phyloP scores from a whole-genome alignment of 2,888 invertebrate genomes.

The Trichopria drosophilae region DNA sequence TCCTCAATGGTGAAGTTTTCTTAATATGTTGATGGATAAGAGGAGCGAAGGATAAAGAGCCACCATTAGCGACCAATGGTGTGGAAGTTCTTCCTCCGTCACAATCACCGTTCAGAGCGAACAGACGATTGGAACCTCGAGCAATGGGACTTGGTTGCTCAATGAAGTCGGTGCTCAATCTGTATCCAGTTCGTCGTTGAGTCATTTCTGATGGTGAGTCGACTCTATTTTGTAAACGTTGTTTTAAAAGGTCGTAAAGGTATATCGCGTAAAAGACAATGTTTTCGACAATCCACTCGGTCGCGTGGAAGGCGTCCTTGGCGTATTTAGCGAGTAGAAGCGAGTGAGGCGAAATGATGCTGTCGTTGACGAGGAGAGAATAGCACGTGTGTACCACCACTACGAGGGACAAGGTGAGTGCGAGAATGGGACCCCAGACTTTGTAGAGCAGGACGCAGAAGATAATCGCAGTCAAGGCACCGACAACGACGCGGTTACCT shows the following conservation, averaged over 20 bases:
- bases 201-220: too few relatives aligned
- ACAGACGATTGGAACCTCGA: slow-evolving; percentile 13
- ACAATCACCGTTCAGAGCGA: slow-evolving; percentile 26
- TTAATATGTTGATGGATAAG: slow-evolving; percentile 19
- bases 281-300: too few relatives aligned
- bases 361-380: slow-evolving; percentile 49
- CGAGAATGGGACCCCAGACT: slow-evolving; percentile 48
- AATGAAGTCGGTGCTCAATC: slow-evolving; percentile 23
- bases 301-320: slow-evolving; percentile 32
- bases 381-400: slow-evolving; percentile 49
- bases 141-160: slow-evolving; percentile 16
- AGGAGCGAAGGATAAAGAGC: slow-evolving; percentile 22
- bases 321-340: slow-evolving; percentile 34
- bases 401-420: slow-evolving; percentile 43
- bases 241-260: too few relatives aligned
- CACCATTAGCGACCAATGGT: slow-evolving; percentile 41
- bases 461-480: slow-evolving; percentile 49
- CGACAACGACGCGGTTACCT: slow-evolving; percentile 48
- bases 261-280: too few relatives aligned
- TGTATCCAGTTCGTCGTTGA: too few relatives aligned
- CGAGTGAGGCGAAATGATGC: slow-evolving; percentile 46
- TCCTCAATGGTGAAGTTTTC: slow-evolving; percentile 22
- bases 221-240: too few relatives aligned
- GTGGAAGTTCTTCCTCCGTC: slow-evolving; percentile 40
- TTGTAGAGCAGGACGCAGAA: slow-evolving; percentile 49